phyloP scores from a whole-genome alignment of 2,113 vertebrate genomes.

The Hydropotes inermis region DNA sequence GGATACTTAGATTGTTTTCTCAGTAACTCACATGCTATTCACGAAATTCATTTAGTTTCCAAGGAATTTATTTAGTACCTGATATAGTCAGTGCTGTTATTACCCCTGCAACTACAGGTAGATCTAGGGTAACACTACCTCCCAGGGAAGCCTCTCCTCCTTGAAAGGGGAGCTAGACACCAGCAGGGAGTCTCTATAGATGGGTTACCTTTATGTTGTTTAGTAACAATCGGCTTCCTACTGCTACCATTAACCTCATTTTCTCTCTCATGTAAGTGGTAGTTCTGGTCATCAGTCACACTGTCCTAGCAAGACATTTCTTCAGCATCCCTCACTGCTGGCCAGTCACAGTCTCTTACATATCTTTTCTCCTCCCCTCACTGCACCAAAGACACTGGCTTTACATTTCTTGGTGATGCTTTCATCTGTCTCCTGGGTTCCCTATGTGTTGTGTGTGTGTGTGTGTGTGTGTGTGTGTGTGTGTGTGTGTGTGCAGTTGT shows the following conservation, averaged over 20 bases:
- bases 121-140: background rate
- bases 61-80: background rate
- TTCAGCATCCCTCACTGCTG: background rate
- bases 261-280: background rate
- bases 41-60: background rate
- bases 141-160: background rate
- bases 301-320: background rate
- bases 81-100: background rate
- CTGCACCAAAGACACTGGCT: background rate
- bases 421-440: background rate
- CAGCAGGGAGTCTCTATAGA: background rate
- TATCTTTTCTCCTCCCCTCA: background rate
- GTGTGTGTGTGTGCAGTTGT: rapidly evolving
- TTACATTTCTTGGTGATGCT: background rate
- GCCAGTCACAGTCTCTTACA: background rate
- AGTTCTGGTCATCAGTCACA: background rate
- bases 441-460: rapidly evolving
- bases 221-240: background rate
- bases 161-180: background rate
- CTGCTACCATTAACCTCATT: background rate
- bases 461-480: rapidly evolving
- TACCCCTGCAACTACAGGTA: background rate
- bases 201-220: background rate
- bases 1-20: background rate
- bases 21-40: background rate